Conservation (phyloP, 2,888 invertebrate species). For the Spatulosminthurus flaviceps region DNA sequence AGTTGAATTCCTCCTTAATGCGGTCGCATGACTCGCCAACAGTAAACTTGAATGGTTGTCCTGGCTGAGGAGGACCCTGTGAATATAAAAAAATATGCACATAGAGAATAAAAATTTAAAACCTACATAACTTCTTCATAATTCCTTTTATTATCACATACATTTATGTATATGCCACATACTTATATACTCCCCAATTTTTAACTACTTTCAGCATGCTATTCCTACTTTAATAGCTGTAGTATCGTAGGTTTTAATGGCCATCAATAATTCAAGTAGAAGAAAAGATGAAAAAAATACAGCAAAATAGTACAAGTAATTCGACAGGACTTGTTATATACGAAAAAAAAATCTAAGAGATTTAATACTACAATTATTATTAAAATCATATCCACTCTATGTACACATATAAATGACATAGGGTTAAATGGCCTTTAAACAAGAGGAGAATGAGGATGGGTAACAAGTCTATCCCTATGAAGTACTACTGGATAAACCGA, state of each 20-base stretch:
- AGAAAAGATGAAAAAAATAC: no score
- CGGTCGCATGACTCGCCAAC: constrained; percentile 92
- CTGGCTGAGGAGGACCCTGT: constrained; percentile 62
- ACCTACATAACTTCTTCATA: background rate
- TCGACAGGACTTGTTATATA: no score
- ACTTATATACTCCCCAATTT: no score
- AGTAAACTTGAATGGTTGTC: constrained; percentile 84
- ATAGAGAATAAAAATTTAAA: constrained; percentile 11
- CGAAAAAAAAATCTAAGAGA: no score
- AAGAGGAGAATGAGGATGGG: background rate
- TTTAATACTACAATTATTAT: background rate
- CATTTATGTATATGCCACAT: no score
- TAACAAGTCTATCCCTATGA: background rate
- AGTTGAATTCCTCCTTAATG: constrained; percentile 95
- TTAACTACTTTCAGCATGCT: no score
- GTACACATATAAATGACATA: background rate
- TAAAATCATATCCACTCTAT: no score
- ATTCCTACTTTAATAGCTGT: no score
- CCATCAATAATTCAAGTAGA: no score
- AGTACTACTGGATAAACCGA: background rate
- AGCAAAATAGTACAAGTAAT: no score
- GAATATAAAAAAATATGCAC: background rate
- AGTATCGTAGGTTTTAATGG: no score
- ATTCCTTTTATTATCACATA: no score
- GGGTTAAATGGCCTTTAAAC: background rate